Conservation (phyloP, 2,797 vertebrate genomes). For the Sciurus carolinensis region DNA sequence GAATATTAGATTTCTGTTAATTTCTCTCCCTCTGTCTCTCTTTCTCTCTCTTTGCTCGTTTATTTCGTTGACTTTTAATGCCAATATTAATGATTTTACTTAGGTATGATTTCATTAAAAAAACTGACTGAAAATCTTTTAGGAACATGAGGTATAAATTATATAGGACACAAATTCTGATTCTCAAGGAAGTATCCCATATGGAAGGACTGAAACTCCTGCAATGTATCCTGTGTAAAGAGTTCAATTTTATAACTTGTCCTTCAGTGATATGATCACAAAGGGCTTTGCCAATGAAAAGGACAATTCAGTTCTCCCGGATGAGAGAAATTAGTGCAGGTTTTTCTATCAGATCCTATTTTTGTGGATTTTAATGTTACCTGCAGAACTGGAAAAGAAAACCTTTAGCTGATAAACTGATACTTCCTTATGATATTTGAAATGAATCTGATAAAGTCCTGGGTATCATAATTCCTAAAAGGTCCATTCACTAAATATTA, state of each 20-base stretch:
- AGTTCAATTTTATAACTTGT: not conserved
- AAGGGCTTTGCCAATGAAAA: not conserved
- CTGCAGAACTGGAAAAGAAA: conserved; percentile 3
- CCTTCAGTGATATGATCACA: not conserved
- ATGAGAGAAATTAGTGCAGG: not conserved
- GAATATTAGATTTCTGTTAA: conserved; percentile 33
- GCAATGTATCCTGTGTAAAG: not conserved
- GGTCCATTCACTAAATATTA: conserved; percentile 66
- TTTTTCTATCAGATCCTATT: not conserved
- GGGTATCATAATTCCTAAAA: conserved; percentile 61
- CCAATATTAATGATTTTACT: conserved; percentile 36
- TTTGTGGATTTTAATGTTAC: not conserved
- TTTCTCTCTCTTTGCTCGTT: no score
- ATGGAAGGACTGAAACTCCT: not conserved
- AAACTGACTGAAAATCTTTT: conserved; percentile 40
- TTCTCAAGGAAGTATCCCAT: not conserved
- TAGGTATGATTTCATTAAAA: conserved; percentile 20
- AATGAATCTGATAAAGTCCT: conserved; percentile 72
- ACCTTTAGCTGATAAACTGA: not conserved
- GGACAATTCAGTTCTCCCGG: not conserved
- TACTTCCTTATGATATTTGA: conserved; percentile 51
- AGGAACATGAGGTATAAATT: conserved; percentile 16
- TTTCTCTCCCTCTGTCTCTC: not conserved
- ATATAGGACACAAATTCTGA: conserved; percentile 1
- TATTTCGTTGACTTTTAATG: not conserved